Evolutionary conservation across 1,140 invertebrate species (phyloP).

Genomic region (Hyposmocoma kahamanoa): DNA sequence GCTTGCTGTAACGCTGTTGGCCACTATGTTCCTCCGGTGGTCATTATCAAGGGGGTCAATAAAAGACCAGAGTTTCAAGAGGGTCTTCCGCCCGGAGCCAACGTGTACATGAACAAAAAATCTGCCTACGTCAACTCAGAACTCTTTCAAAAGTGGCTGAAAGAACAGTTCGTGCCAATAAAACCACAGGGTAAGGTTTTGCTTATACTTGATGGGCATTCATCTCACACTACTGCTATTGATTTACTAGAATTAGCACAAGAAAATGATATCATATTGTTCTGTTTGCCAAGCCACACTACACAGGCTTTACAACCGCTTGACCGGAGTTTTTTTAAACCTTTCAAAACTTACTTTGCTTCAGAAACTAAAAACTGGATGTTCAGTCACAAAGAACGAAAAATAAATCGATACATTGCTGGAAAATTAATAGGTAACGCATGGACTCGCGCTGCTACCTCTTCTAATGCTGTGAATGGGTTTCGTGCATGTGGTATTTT

Average conservation of each 20-base stretch:
- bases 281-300: slow-evolving; percentile 58
- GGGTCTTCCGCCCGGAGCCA: too few relatives aligned
- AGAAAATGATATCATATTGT: slow-evolving; percentile 30
- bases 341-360: slow-evolving; percentile 41
- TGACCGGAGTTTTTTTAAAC: slow-evolving; percentile 51
- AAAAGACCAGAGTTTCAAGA: too few relatives aligned
- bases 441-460: slow-evolving; percentile 29
- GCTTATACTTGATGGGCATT: slow-evolving; percentile 40
- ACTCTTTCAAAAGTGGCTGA: too few relatives aligned
- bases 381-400: slow-evolving; percentile 26
- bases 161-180: too few relatives aligned
- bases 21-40: too few relatives aligned
- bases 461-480: slow-evolving; percentile 35
- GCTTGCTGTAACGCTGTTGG: too few relatives aligned
- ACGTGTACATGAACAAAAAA: too few relatives aligned
- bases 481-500: slow-evolving; percentile 29
- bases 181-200: too few relatives aligned
- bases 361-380: slow-evolving; percentile 34
- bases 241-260: slow-evolving; percentile 26
- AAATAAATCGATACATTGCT: slow-evolving; percentile 24
- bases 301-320: slow-evolving; percentile 49
- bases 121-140: too few relatives aligned
- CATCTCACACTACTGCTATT: slow-evolving; percentile 32
- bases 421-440: slow-evolving; percentile 34
- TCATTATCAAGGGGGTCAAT: too few relatives aligned